A percentile compares a stretch with the other conserved stretches of the same genome.
These are phyloP conservation scores for Glandiceps talaboti DNA, from an alignment of 53 echinoderm and acorn worm genomes.

Conservation along the genomic window DNA sequence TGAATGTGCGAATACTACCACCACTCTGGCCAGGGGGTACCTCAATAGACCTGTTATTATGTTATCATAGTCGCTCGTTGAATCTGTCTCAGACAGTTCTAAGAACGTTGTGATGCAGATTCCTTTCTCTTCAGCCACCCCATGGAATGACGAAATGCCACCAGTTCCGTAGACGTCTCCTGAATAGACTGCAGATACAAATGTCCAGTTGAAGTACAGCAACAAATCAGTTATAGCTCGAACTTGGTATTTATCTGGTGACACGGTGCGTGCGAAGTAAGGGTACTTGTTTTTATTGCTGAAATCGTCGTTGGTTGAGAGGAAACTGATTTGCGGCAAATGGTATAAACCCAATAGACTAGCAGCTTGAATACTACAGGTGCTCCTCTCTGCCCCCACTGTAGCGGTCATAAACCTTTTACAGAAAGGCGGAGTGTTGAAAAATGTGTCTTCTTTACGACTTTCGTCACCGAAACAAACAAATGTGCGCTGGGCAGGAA, in stretches of 20 bases:
- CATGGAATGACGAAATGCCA: conserved; percentile 40
- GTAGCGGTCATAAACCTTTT: conserved; percentile 29
- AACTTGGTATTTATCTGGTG: conserved; percentile 63
- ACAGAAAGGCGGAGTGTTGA: not conserved
- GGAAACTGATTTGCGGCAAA: conserved; percentile 77
- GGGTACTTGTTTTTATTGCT: conserved; percentile 46
- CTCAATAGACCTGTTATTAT: conserved; percentile 22
- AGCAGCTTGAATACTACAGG: conserved; percentile 62
- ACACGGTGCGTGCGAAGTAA: conserved; percentile 72
- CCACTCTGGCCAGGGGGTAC: conserved; percentile 43
- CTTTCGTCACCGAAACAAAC: not conserved
- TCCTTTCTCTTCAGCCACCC: conserved; percentile 10
- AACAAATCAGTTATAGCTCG: conserved; percentile 57
- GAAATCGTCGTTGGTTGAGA: conserved; percentile 78
- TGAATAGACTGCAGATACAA: conserved; percentile 70
- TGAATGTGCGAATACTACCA: conserved; percentile 62
- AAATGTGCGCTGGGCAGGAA: conserved; percentile 13
- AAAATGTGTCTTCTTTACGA: not conserved
- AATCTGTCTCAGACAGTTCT: not conserved
- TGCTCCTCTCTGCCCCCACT: conserved; percentile 68
- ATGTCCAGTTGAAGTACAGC: conserved; percentile 69
- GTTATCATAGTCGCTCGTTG: conserved; percentile 12
- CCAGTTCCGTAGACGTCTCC: conserved; percentile 76
- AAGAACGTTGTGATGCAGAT: conserved; percentile 40
- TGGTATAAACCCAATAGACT: conserved; percentile 54